Base-by-base conservation (phyloP, 2,797 vertebrate species). In the Enteromius fasciolatus region DNA sequence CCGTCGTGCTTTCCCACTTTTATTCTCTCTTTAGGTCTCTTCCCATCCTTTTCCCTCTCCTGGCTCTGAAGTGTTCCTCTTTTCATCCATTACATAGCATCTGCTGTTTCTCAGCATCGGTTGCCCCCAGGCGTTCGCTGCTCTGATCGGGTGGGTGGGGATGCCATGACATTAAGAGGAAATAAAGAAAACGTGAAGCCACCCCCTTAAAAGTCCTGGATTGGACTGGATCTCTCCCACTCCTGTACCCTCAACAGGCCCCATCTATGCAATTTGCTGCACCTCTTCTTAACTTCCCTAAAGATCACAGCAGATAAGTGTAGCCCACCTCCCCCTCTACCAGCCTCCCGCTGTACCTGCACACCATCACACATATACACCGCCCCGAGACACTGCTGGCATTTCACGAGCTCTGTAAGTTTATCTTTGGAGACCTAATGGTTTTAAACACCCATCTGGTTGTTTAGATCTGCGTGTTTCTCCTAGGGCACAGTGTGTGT, bases 351-450 rank as follows among this genome's bases (percentile, higher is more conserved):
- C 90, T 88, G 90, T 93, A 93, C 93, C 93, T 95, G 93, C 92
- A 93, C 92, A 94, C 93, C 92, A 90, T 94, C 93, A 93, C 88
- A 73, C 31, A 85, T 86, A 86, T 84, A 33, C 67, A 68, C 88
- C 5, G 78, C 89, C 91, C 91, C 69, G 81, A 90, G 87, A 89
- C 87, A 87, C 89, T 82, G 44, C 86, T 91, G 88, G 89, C 87
- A 88, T 93, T 91, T 92, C 88, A 89, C 88, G 75, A 84, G 87
- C 88, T 84, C 76, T 0, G 25, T 23, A 57, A 89, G 90, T 93
- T 95, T 92, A 94, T 93, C 92, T 93, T 92, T 89, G 86, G 76
- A 82, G 90, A 92, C 92, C 86, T 93, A 93, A 93, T 92, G 89
- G 91, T 91, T 93, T 93, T 92, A 94, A 94, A 93, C 90, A 91